A percentile compares a stretch with the other conserved stretches of the same genome.
These are phyloP conservation scores for Malurus cyaneus DNA, from an alignment of 2,113 vertebrate genomes.

Conservation along the genomic window DNA sequence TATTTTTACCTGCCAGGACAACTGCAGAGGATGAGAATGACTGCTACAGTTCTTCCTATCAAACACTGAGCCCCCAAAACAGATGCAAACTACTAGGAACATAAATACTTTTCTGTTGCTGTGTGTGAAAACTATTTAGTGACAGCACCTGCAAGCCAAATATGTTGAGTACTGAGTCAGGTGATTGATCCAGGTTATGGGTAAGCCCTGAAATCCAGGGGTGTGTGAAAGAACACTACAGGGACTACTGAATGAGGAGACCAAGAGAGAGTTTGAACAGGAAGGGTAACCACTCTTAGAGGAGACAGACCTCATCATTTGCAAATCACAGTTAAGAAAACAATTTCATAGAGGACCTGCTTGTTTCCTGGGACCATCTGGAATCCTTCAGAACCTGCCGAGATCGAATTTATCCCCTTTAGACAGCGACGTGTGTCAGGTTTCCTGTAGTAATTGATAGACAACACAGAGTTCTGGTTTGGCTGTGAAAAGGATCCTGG, in stretches of 20 bases:
- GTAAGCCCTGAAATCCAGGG: background rate
- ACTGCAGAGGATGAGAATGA: background rate
- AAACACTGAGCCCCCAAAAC: background rate
- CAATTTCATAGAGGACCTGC: background rate
- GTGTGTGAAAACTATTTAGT: background rate
- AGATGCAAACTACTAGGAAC: background rate
- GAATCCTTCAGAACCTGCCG: constrained; percentile 7
- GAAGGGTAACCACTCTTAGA: background rate
- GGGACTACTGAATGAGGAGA: background rate
- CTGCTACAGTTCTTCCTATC: background rate
- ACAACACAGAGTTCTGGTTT: background rate
- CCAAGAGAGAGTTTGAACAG: background rate
- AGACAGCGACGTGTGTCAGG: background rate
- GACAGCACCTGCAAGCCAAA: background rate
- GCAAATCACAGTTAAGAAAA: constrained; percentile 1
- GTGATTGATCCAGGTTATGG: background rate
- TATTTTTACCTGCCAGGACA: background rate
- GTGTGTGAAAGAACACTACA: background rate
- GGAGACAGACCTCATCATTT: background rate
- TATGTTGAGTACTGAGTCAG: background rate
- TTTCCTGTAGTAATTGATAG: constrained; percentile 7
- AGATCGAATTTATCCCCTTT: constrained; percentile 9
- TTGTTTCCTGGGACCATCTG: constrained; percentile 25
- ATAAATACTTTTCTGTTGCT: background rate
- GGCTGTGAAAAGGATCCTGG: background rate